Evolutionary conservation across 2,797 vertebrate genomes (phyloP).

Genomic region (Clamator glandarius): DNA sequence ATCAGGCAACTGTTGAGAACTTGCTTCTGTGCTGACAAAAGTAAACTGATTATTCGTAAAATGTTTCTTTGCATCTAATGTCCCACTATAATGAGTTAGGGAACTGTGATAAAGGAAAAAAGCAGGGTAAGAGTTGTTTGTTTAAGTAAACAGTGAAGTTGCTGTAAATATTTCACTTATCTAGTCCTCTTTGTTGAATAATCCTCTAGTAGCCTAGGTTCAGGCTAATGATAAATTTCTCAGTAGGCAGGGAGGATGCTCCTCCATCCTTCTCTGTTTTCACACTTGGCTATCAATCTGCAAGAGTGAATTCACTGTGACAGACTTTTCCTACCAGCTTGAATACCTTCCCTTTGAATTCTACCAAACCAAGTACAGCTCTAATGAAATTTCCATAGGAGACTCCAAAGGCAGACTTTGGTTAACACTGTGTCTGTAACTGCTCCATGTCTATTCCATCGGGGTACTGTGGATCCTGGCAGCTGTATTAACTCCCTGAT

Average conservation of each 20-base stretch:
- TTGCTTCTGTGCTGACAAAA: background rate
- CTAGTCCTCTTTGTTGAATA: background rate
- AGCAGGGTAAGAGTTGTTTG: background rate
- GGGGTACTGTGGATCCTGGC: fast-evolving
- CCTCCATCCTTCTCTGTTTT: background rate
- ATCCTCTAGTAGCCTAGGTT: background rate
- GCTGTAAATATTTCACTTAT: background rate
- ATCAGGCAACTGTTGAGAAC: fast-evolving
- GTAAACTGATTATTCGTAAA: background rate
- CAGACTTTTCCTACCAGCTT: background rate
- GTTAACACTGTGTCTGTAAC: fast-evolving
- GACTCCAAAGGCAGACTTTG: background rate
- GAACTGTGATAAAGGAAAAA: background rate
- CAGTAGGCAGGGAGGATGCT: fast-evolving
- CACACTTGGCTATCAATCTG: background rate
- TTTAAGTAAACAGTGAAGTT: background rate
- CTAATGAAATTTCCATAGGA: background rate
- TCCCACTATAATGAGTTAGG: background rate
- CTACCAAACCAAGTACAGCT: background rate
- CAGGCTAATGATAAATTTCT: background rate
- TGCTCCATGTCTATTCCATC: fast-evolving
- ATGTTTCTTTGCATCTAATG: background rate
- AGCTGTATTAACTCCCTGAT: background rate
- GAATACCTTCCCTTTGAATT: background rate
- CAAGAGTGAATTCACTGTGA: background rate